phyloP scores from a whole-genome alignment of 1,140 invertebrate genomes.

The Pteromalus puparum region DNA sequence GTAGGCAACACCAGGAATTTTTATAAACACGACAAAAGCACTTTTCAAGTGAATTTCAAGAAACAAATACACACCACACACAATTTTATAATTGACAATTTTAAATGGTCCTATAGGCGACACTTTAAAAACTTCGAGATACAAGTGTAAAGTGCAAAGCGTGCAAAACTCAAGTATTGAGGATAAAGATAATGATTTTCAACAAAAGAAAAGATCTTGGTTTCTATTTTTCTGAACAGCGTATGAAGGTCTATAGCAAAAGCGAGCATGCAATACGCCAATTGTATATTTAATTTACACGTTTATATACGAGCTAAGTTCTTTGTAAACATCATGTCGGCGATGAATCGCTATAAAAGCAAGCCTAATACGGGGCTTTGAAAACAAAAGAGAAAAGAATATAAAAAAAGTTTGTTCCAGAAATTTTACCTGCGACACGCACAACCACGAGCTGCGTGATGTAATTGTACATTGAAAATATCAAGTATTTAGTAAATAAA shows the following conservation, averaged over 20 bases:
- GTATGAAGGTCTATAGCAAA: constrained; percentile 17
- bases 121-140: neutral
- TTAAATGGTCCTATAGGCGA: neutral
- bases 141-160: constrained; percentile 6
- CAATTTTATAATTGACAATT: constrained; percentile 25
- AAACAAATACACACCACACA: neutral
- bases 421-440: constrained; percentile 40
- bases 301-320: constrained; percentile 27
- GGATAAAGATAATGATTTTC: neutral
- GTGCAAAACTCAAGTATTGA: neutral
- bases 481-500: constrained; percentile 50
- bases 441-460: constrained; percentile 42
- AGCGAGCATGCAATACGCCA: constrained; percentile 21
- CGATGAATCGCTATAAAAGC: constrained; percentile 9
- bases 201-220: neutral
- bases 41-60: neutral
- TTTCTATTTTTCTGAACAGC: constrained; percentile 31
- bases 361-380: constrained; percentile 16
- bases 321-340: constrained; percentile 34
- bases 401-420: constrained; percentile 31
- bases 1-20: constrained; percentile 13
- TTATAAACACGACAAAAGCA: constrained; percentile 22
- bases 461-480: constrained; percentile 49
- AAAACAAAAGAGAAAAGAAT: neutral
- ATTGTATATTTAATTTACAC: constrained; percentile 42